These are phyloP conservation scores for Dermolepida albohirtum DNA, from an alignment of 2,888 invertebrate genomes.

Conservation along the genomic window DNA sequence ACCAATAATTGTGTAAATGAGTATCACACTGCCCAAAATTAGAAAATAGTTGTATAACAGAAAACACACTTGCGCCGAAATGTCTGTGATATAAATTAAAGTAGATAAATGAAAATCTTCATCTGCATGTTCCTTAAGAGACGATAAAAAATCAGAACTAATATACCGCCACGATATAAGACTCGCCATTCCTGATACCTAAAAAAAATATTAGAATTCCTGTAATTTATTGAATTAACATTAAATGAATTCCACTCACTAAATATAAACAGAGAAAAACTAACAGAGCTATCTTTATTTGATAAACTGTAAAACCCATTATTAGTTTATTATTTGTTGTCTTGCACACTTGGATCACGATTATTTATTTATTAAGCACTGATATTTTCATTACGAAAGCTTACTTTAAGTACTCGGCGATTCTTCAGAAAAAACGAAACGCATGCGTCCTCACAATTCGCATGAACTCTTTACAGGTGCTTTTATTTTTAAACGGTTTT, in stretches of 20 bases:
- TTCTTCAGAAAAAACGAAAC: too few relatives aligned
- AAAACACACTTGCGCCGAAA: not conserved
- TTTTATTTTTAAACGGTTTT: too few relatives aligned
- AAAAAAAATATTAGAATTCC: not conserved
- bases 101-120: not conserved
- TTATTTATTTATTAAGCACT: not conserved
- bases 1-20: not conserved
- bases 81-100: not conserved
- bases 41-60: not conserved
- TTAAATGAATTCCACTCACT: slow-evolving; percentile 3
- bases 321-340: not conserved
- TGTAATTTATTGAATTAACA: not conserved
- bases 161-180: not conserved
- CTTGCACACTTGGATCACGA: not conserved
- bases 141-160: not conserved
- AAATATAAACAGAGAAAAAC: not conserved
- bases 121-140: not conserved
- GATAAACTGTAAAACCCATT: slow-evolving; percentile 12
- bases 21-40: slow-evolving; percentile 10
- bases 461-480: too few relatives aligned
- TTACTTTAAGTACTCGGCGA: not conserved
- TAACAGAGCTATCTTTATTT: slow-evolving; percentile 2
- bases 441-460: too few relatives aligned
- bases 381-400: not conserved
- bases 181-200: not conserved